Percentiles rank a stretch among this genome's conserved stretches.
Conservation (phyloP, 2,888 invertebrate genomes). For the Poecilobothrus nobilitatus region DNA sequence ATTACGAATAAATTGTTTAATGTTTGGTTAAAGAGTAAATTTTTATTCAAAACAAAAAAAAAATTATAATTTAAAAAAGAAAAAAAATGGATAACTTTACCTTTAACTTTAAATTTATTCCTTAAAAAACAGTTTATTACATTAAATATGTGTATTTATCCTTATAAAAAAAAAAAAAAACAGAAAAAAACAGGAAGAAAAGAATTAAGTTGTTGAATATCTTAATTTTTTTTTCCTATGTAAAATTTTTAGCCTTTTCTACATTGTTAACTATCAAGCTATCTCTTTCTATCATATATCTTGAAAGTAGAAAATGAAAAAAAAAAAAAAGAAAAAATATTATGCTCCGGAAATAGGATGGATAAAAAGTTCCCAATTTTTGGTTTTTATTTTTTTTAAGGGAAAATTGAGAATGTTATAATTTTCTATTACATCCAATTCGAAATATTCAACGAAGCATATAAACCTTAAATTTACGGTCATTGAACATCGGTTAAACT, state of each 20-base stretch:
- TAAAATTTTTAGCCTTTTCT: neutral
- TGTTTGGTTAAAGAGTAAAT: neutral
- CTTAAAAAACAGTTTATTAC: neutral
- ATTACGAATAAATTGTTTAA: neutral
- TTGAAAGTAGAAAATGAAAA: no score
- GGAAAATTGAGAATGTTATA: neutral
- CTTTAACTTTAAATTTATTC: neutral
- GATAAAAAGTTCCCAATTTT: neutral
- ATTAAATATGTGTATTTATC: neutral
- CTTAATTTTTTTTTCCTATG: neutral
- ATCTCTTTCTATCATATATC: no score
- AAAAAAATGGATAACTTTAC: neutral
- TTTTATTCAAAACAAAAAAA: neutral
- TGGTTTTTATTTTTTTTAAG: no score
- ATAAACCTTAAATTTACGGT: slow-evolving; percentile 21
- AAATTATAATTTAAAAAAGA: no score
- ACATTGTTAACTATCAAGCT: neutral
- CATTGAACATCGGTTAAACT: slow-evolving; percentile 21
- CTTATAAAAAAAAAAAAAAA: neutral
- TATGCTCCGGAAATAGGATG: neutral
- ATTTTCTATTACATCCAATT: slow-evolving; percentile 2
- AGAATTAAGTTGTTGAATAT: neutral
- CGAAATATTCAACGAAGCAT: slow-evolving; percentile 18
- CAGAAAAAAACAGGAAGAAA: neutral
- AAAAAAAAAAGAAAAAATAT: no score